phyloP scores from a whole-genome alignment of 35 echinoderm and acorn worm species.

The Hemicentrotus pulcherrimus region DNA sequence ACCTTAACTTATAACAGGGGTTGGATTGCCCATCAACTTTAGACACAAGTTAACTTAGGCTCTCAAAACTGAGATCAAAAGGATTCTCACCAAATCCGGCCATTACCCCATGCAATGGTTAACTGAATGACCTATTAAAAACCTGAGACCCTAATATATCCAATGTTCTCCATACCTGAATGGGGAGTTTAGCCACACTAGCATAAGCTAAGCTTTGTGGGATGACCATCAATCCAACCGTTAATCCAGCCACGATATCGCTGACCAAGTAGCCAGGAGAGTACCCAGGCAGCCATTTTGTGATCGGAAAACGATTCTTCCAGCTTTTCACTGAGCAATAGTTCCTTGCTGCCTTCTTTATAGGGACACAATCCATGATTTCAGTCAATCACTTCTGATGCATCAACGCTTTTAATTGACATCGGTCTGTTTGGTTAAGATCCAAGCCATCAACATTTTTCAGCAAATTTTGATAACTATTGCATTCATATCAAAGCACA shows the following conservation, averaged over 20 bases:
- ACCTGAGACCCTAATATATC: too few species aligned
- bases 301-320: conserved; percentile 82
- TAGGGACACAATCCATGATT: conserved; percentile 8
- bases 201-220: conserved; percentile 97
- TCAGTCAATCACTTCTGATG: background rate
- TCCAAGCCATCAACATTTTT: background rate
- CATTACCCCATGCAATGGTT: too few species aligned
- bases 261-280: conserved; percentile 42
- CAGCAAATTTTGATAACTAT: background rate
- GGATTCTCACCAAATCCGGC: too few species aligned
- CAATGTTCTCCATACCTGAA: conserved; percentile 62
- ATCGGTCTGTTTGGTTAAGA: background rate
- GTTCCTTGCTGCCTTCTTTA: conserved; percentile 37
- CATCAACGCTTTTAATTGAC: too few species aligned
- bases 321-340: conserved; percentile 77
- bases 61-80: too few species aligned
- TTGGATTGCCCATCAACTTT: too few species aligned
- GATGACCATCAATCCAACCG: conserved; percentile 88
- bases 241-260: conserved; percentile 88
- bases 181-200: conserved; percentile 78
- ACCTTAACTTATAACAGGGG: too few species aligned
- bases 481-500: background rate
- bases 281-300: conserved; percentile 80
- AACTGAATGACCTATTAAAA: too few species aligned
- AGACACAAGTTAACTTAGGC: too few species aligned